Percentiles rank a stretch among this genome's conserved stretches.
Evolutionary conservation across 2,797 vertebrate genomes (phyloP).

Genomic region (Simalia tracyae): DNA sequence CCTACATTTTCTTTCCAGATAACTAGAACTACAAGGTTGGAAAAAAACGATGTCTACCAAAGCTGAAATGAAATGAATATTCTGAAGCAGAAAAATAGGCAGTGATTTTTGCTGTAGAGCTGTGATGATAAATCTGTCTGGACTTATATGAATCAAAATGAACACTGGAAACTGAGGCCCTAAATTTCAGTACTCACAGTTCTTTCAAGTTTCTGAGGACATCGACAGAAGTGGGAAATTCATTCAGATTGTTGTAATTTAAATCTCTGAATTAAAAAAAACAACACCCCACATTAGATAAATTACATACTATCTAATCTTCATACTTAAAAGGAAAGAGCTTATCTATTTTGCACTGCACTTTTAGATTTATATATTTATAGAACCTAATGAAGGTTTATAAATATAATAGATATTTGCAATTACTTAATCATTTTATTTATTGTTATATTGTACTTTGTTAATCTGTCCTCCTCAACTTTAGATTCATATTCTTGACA

Average conservation of each 20-base stretch:
- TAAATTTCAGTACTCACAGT: slow-evolving; percentile 81
- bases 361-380: not conserved
- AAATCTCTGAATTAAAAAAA: slow-evolving; percentile 82
- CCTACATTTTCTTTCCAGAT: not conserved
- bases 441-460: slow-evolving; percentile 33
- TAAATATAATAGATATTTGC: slow-evolving; percentile 7
- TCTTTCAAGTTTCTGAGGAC: slow-evolving; percentile 89
- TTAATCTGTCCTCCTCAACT: not conserved
- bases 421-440: not conserved
- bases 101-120: not conserved
- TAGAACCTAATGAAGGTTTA: not conserved
- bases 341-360: slow-evolving; percentile 2
- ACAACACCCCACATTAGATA: slow-evolving; percentile 34
- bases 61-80: not conserved
- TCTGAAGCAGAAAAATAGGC: not conserved
- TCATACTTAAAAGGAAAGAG: slow-evolving; percentile 32
- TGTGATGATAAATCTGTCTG: not conserved
- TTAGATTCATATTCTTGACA: not conserved
- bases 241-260: slow-evolving; percentile 91
- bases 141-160: slow-evolving; percentile 48
- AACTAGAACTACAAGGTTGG: not conserved
- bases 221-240: slow-evolving; percentile 86
- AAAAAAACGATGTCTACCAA: not conserved
- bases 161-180: slow-evolving; percentile 49
- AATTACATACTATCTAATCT: not conserved